Evolutionary conservation across 2,113 vertebrate species (phyloP), one percentile per base, ranked within the genome.

Genomic region (Bubo bubo): DNA sequence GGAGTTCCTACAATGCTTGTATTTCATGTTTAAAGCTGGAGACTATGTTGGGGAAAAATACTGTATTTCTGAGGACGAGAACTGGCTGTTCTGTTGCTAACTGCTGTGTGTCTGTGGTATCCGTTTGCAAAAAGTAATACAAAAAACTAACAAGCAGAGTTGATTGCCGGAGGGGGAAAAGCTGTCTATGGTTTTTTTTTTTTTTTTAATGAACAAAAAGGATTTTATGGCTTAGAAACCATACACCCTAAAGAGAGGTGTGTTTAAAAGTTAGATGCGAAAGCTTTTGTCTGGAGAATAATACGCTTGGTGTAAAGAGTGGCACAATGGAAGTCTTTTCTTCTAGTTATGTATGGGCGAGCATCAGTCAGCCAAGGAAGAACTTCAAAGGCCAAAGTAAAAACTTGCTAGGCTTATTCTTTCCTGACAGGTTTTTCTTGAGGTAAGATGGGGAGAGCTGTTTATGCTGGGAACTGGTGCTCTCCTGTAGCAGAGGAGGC

Each of bases 291-390:
- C 81, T 75, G 75, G 81, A 86, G 89, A 83, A 95, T 83, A 95
- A 96, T 90, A 7, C 20, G 0, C 79, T 88, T 71, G 90, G 90
- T 88, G 50, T 94, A 49, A 95, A 75, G 83, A 86, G 83, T 0
- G 0, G 68, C 86, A 95, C 95, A 92, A 94, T 94, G 75, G 86
- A 90, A 86, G 72, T 26, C 94, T 91, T 95, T 95, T 97, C 95
- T 95, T 93, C 80, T 21, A 90, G 93, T 91, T 95, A 79, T 95
- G 91, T 97, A 56, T 96, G 93, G 91, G 86, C 2, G 80, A 97
- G 94, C 91, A 77, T 97, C 96, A 95, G 95, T 94, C 95, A 96
- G 94, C 83, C 90, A 93, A 91, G 92, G 90, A 96, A 64, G 82
- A 60, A 82, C 96, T 95, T 97, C 95, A 95, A 94, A 96, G 91